phyloP scores from a whole-genome alignment of 2,888 invertebrate species.

The Ichneumoninae sp. region DNA sequence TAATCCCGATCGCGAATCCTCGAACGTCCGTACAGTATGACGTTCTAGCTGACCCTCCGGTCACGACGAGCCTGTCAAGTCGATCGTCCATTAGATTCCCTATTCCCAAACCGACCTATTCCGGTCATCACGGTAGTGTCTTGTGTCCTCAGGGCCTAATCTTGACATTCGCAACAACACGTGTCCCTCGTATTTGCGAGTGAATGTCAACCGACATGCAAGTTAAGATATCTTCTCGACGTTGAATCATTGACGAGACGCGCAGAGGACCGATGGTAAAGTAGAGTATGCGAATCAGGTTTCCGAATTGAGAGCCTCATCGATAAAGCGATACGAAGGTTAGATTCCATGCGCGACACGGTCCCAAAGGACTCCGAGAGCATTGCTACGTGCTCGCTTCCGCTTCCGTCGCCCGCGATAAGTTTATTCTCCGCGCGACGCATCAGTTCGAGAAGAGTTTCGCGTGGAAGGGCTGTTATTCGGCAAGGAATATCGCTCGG shows the following conservation, averaged over 20 bases:
- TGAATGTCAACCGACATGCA: background rate
- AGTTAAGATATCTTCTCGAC: background rate
- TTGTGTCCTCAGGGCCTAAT: background rate
- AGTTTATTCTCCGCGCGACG: conserved; percentile 12
- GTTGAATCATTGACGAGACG: background rate
- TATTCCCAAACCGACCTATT: background rate
- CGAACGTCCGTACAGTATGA: background rate
- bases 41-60: background rate
- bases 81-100: background rate
- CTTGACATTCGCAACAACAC: background rate
- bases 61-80: background rate
- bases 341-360: background rate
- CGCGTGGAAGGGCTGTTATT: background rate
- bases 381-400: background rate
- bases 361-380: conserved; percentile 9
- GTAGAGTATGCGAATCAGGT: background rate
- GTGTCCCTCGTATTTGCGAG: background rate
- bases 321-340: background rate
- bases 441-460: conserved; percentile 15
- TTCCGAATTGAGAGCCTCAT: background rate
- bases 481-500: conserved; percentile 22
- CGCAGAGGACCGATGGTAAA: background rate
- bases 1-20: background rate
- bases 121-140: background rate
- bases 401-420: conserved; percentile 10